phyloP scores from a whole-genome alignment of 2,888 invertebrate species.

The Eupithecia inturbata region DNA sequence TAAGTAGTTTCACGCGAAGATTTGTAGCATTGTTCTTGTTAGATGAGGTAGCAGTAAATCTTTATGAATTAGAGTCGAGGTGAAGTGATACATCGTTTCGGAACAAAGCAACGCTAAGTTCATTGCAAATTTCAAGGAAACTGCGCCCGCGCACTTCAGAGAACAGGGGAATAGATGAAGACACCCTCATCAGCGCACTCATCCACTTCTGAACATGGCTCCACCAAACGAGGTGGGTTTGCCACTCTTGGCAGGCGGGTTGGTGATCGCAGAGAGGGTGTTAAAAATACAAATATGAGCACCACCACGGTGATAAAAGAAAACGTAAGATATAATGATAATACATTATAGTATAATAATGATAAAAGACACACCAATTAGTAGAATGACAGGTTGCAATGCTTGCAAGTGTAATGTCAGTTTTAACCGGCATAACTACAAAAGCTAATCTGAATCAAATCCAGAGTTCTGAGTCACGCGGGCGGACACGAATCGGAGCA shows the following conservation, averaged over 20 bases:
- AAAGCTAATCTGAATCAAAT: constrained; percentile 33
- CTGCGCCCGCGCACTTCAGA: constrained; percentile 27
- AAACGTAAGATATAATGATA: neutral
- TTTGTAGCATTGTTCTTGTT: constrained; percentile 43
- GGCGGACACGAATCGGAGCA: constrained; percentile 36
- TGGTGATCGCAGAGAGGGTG: neutral
- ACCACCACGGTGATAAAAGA: constrained; percentile 4
- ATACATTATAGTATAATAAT: too few relatives aligned
- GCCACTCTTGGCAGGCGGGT: neutral
- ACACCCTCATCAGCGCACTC: neutral
- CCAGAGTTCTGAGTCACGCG: constrained; percentile 43
- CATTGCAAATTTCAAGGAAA: constrained; percentile 40
- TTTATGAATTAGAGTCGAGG: constrained; percentile 47
- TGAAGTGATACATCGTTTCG: constrained; percentile 46
- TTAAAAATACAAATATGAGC: neutral
- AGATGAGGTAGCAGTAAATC: constrained; percentile 48
- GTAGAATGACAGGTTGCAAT: neutral
- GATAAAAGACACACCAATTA: neutral
- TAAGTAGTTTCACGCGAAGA: constrained; percentile 23
- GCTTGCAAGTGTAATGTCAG: neutral
- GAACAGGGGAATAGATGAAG: constrained; percentile 19
- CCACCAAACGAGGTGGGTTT: neutral
- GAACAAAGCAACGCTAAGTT: constrained; percentile 37
- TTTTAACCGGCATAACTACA: constrained; percentile 26
- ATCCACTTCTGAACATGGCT: neutral